A percentile compares a stretch with the other conserved stretches of the same genome.
Conservation (phyloP, 2,113 vertebrate species). For the Panthera leo region DNA sequence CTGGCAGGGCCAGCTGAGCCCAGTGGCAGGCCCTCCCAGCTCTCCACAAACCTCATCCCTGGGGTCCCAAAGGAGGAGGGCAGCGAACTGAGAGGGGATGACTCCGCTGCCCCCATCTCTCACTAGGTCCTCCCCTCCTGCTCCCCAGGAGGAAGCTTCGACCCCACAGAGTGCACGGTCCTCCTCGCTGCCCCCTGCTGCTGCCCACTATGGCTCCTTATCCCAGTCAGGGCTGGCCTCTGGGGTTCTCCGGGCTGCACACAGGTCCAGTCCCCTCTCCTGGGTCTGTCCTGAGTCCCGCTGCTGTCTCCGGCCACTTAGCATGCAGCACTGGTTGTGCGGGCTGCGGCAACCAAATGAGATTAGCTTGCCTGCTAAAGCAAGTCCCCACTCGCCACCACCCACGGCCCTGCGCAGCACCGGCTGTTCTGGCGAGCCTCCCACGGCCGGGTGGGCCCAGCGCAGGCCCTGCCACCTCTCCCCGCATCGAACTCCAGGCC, state of each 20-base stretch:
- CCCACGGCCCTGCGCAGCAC: not conserved
- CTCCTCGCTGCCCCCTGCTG: not conserved
- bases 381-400: slow-evolving; percentile 53
- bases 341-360: slow-evolving; percentile 73
- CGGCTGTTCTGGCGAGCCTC: slow-evolving; percentile 54
- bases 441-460: not conserved
- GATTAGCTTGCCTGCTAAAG: slow-evolving; percentile 69
- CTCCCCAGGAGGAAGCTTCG: not conserved
- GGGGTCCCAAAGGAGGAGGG: not conserved
- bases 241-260: not conserved
- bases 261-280: not conserved
- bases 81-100: not conserved
- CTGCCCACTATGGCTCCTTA: not conserved
- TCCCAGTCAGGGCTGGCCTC: not conserved
- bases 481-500: not conserved
- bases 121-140: too few relatives aligned
- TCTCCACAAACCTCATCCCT: not conserved
- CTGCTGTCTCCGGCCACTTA: slow-evolving; percentile 67
- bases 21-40: accelerated
- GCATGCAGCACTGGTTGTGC: slow-evolving; percentile 64
- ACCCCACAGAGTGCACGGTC: not conserved
- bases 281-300: not conserved
- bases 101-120: not conserved
- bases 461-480: not conserved
- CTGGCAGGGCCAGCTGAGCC: not conserved